Conservation (phyloP, 1,140 invertebrate genomes). For the Drosophila tristis region DNA sequence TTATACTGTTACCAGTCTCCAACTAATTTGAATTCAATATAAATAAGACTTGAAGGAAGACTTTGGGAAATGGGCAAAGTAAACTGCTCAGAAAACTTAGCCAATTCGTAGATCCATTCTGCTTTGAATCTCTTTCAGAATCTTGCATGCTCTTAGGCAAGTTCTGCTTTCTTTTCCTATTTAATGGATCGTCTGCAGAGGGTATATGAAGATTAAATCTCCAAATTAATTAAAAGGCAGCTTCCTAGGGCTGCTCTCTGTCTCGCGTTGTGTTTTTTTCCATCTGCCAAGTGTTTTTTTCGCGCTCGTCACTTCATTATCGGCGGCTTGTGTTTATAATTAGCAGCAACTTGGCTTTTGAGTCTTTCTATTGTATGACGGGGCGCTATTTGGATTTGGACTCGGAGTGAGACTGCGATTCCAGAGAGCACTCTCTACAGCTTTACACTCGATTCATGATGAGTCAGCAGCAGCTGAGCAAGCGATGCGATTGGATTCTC, state of each 20-base stretch:
- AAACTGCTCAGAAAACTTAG: too few relatives aligned
- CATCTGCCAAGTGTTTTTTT: constrained; percentile 49
- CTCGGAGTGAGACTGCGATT: not conserved
- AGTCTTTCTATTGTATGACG: constrained; percentile 34
- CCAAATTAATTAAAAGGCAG: constrained; percentile 10
- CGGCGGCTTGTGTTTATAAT: constrained; percentile 52
- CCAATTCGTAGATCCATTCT: too few relatives aligned
- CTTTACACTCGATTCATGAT: constrained; percentile 5
- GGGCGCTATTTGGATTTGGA: constrained; percentile 2
- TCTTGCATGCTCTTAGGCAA: too few relatives aligned
- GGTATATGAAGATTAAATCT: too few relatives aligned
- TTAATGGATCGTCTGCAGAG: too few relatives aligned
- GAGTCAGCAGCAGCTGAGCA: constrained; percentile 43
- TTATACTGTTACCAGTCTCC: too few relatives aligned
- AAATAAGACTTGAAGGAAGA: too few relatives aligned
- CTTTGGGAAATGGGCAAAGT: too few relatives aligned
- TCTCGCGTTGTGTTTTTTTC: constrained; percentile 44
- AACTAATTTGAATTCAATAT: too few relatives aligned
- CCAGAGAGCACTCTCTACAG: too few relatives aligned
- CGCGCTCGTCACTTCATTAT: constrained; percentile 44
- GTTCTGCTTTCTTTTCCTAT: too few relatives aligned
- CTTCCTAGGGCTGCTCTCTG: constrained; percentile 6
- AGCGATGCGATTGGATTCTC: constrained; percentile 13
- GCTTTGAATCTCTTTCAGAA: too few relatives aligned
- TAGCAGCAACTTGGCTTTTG: constrained; percentile 34